A percentile compares a stretch with the other conserved stretches of the same genome.
Evolutionary conservation across 1,140 invertebrate genomes (phyloP).

Genomic region (Leptinotarsa lineolata): DNA sequence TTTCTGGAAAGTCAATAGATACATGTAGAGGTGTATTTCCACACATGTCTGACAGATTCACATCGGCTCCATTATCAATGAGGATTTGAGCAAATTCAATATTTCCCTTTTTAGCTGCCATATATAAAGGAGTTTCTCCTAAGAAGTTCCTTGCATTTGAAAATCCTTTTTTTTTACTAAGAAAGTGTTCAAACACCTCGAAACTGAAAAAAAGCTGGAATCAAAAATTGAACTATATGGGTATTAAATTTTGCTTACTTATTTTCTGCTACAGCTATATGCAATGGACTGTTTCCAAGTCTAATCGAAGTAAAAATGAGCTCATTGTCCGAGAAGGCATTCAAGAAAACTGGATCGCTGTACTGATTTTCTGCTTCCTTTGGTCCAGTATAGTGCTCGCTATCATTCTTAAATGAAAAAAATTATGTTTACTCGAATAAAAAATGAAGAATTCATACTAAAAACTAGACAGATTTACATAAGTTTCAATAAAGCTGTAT

Average conservation of each 20-base stretch:
- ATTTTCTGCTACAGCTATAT: constrained; percentile 32
- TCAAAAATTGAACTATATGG: too few relatives aligned
- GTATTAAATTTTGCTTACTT: constrained; percentile 24
- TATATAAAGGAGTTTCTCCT: constrained; percentile 32
- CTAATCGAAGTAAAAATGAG: constrained; percentile 12
- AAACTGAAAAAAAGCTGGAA: constrained; percentile 16
- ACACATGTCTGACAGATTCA: constrained; percentile 31
- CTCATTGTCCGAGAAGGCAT: too few relatives aligned
- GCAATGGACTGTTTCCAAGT: constrained; percentile 33
- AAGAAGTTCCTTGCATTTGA: constrained; percentile 31
- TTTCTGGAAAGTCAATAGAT: constrained; percentile 28
- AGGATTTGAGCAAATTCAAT: constrained; percentile 23
- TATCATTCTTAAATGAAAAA: too few relatives aligned
- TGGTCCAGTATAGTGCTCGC: too few relatives aligned
- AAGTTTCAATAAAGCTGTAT: too few relatives aligned
- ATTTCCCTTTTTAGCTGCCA: constrained; percentile 24
- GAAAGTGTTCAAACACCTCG: constrained; percentile 30
- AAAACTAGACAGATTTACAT: too few relatives aligned
- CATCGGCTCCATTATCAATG: constrained; percentile 28
- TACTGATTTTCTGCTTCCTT: constrained; percentile 1
- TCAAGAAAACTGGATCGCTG: constrained; percentile 13
- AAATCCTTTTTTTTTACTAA: constrained; percentile 17
- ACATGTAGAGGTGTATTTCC: constrained; percentile 34
- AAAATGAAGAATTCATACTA: too few relatives aligned
- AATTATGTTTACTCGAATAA: too few relatives aligned